A percentile compares a stretch with the other conserved stretches of the same genome.
Evolutionary conservation across 2,113 vertebrate genomes (phyloP).

Genomic region (Dinomys branickii): DNA sequence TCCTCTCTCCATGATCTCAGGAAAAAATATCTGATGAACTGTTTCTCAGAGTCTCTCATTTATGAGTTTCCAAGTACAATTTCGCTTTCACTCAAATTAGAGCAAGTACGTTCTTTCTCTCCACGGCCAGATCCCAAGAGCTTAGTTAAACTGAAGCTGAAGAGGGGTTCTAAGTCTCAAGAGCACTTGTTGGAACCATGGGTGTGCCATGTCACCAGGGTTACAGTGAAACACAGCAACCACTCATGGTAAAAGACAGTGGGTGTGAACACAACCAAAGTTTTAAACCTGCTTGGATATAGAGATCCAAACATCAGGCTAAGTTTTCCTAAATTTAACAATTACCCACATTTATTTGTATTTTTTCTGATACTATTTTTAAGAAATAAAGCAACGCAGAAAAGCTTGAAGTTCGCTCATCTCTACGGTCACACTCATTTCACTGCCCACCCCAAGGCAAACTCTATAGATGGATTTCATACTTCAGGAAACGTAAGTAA

Average conservation of each 20-base stretch:
- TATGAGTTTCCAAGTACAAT: conserved; percentile 12
- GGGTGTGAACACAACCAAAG: not conserved
- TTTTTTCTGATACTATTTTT: conserved; percentile 31
- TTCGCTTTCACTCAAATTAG: conserved; percentile 52
- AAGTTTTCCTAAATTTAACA: conserved; percentile 45
- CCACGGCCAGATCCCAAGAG: not conserved
- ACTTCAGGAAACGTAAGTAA: conserved; percentile 38
- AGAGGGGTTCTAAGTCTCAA: conserved; percentile 25
- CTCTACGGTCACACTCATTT: not conserved
- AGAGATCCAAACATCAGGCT: not conserved
- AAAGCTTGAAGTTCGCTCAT: not conserved
- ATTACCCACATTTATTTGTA: not conserved
- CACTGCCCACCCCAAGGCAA: not conserved
- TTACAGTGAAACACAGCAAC: not conserved
- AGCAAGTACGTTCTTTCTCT: conserved; percentile 30
- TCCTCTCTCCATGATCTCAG: not conserved
- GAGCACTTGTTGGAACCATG: not conserved
- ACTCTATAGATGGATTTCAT: not conserved
- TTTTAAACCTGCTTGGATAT: not conserved
- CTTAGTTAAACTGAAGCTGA: conserved; percentile 48
- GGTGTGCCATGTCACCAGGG: not conserved
- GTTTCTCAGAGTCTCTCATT: conserved; percentile 10
- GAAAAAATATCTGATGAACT: not conserved
- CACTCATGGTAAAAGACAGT: not conserved
- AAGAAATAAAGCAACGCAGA: not conserved